These are phyloP conservation scores for Musca domestica DNA, from an alignment of 1,140 invertebrate genomes.

Conservation along the genomic window DNA sequence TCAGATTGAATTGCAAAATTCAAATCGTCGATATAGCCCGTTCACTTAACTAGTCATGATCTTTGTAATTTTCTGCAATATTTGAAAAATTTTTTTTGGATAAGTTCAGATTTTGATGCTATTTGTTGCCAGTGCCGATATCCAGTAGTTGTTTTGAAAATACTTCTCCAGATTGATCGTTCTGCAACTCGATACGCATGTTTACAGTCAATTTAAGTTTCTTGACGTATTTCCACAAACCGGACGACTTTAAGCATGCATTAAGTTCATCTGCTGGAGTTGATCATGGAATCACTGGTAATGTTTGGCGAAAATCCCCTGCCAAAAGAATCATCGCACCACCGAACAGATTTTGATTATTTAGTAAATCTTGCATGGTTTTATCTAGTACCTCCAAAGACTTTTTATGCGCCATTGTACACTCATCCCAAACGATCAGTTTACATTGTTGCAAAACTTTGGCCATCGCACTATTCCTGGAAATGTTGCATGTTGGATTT, in stretches of 20 bases:
- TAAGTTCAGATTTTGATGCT: slow-evolving; percentile 22
- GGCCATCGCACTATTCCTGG: slow-evolving; percentile 33
- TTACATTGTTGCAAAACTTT: slow-evolving; percentile 37
- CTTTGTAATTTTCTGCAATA: no score
- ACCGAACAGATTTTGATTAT: slow-evolving; percentile 35
- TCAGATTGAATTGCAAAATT: no score
- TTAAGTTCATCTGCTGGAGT: no score
- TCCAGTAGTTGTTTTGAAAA: slow-evolving; percentile 46
- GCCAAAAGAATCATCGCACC: slow-evolving; percentile 36
- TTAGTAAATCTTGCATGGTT: slow-evolving; percentile 47
- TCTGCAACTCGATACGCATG: slow-evolving; percentile 22
- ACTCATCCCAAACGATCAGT: slow-evolving; percentile 51
- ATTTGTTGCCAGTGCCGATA: slow-evolving; percentile 53
- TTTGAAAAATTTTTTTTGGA: no score
- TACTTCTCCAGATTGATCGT: slow-evolving; percentile 39
- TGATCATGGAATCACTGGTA: no score
- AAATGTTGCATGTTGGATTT: slow-evolving; percentile 49
- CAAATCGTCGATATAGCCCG: no score
- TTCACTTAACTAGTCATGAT: no score
- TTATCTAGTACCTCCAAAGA: slow-evolving; percentile 53
- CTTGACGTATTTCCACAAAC: slow-evolving; percentile 25
- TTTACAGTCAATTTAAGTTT: slow-evolving; percentile 17
- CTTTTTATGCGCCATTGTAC: slow-evolving; percentile 53
- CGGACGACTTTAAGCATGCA: slow-evolving; percentile 28
- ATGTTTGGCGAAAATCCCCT: slow-evolving; percentile 37